Conservation (phyloP, 2,797 vertebrate species). For the Eulemur coronatus region DNA sequence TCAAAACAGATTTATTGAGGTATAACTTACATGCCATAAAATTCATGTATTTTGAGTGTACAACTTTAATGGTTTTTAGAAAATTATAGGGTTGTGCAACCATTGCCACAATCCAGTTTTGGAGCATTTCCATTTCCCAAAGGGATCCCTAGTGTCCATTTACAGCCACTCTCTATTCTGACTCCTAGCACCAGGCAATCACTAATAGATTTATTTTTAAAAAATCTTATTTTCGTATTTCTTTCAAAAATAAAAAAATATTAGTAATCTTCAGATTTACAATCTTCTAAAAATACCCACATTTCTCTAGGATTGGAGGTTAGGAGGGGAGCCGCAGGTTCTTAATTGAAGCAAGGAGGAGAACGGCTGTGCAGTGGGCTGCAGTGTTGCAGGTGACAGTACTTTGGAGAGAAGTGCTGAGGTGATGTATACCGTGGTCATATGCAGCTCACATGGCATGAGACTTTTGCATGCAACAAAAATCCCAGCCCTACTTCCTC, state of each 20-base stretch:
- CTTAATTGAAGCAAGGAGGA: background rate
- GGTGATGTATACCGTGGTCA: fast-evolving
- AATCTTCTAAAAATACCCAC: background rate
- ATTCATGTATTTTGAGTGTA: background rate
- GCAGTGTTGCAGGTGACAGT: background rate
- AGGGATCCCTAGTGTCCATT: background rate
- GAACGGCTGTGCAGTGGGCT: fast-evolving
- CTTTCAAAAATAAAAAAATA: background rate
- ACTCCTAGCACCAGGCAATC: background rate
- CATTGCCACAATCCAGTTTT: background rate
- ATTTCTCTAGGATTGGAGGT: background rate
- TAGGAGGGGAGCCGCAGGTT: background rate
- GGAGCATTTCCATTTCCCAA: background rate
- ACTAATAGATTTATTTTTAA: background rate
- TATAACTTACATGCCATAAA: background rate
- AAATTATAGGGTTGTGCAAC: background rate
- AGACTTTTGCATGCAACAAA: background rate
- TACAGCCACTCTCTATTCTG: background rate
- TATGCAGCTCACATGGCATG: fast-evolving
- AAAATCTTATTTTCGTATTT: background rate
- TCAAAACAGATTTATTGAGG: background rate
- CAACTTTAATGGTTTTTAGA: background rate
- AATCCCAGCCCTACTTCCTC: background rate
- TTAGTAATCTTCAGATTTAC: background rate
- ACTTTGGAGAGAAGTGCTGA: background rate